Evolutionary conservation across 2,888 invertebrate species (phyloP).

Genomic region (Drosophila meridionalis): DNA sequence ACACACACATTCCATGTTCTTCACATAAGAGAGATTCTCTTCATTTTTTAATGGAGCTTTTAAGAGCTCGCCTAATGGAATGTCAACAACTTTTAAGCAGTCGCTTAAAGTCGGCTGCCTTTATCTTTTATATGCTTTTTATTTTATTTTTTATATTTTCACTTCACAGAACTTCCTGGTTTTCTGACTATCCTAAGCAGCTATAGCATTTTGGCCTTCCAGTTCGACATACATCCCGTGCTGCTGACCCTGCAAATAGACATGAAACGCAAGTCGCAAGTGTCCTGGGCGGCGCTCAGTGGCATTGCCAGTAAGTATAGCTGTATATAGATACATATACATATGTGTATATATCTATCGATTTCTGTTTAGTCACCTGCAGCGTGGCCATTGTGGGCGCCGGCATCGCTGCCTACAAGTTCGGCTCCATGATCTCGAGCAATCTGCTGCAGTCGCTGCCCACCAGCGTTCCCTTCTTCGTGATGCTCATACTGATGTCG

Average conservation of each 20-base stretch:
- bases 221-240: conserved; percentile 93
- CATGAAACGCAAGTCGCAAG: conserved; percentile 91
- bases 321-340: too few species aligned
- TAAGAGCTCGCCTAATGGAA: not conserved
- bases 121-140: not conserved
- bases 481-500: conserved; percentile 90
- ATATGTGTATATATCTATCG: too few species aligned
- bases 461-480: conserved; percentile 87
- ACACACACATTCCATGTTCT: not conserved
- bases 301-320: conserved; percentile 88
- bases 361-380: conserved; percentile 86
- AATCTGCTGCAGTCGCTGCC: conserved; percentile 90
- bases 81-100: not conserved
- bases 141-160: not conserved
- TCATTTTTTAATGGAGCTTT: not conserved
- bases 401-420: conserved; percentile 88
- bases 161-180: conserved; percentile 82
- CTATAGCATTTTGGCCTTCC: conserved; percentile 89
- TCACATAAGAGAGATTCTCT: not conserved
- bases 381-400: conserved; percentile 88
- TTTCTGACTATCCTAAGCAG: conserved; percentile 87
- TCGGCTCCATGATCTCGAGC: conserved; percentile 87
- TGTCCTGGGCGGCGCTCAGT: conserved; percentile 89
- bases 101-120: not conserved
- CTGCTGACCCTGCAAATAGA: conserved; percentile 96